Percentiles rank a stretch among this genome's conserved stretches.
These are phyloP conservation scores for Himalopsyche japonica DNA, from an alignment of 2,888 invertebrate species.

Conservation along the genomic window DNA sequence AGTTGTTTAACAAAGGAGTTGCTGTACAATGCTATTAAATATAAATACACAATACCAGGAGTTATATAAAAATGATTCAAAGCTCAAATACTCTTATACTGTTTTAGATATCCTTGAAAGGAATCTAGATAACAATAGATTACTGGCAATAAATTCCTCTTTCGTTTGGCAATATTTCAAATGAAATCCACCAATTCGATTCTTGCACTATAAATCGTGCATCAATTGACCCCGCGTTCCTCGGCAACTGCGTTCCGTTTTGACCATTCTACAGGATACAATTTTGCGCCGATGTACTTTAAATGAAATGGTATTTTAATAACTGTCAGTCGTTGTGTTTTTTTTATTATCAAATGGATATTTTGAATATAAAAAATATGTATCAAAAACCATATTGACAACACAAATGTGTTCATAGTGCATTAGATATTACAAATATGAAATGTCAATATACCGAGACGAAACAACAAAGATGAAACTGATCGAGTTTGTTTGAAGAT, in stretches of 20 bases:
- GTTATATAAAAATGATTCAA: neutral
- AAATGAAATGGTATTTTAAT: neutral
- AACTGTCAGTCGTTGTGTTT: too few species aligned
- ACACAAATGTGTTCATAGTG: too few species aligned
- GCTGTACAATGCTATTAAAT: too few species aligned
- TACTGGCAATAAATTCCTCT: neutral
- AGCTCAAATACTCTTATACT: neutral
- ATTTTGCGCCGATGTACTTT: neutral
- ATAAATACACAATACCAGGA: neutral
- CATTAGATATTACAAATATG: too few species aligned
- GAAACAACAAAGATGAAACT: too few species aligned
- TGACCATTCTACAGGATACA: neutral
- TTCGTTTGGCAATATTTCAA: neutral
- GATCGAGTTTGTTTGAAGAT: too few species aligned
- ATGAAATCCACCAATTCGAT: neutral
- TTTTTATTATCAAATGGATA: too few species aligned
- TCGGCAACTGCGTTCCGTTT: constrained; percentile 5
- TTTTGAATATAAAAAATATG: too few species aligned
- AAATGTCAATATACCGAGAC: too few species aligned
- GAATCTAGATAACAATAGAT: neutral
- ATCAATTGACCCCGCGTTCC: constrained; percentile 14
- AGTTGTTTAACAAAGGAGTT: neutral
- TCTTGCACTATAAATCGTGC: constrained; percentile 15
- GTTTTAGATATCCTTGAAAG: neutral
- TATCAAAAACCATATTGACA: too few species aligned